Evolutionary conservation across 2,797 vertebrate species (phyloP).

Genomic region (Geotria australis): DNA sequence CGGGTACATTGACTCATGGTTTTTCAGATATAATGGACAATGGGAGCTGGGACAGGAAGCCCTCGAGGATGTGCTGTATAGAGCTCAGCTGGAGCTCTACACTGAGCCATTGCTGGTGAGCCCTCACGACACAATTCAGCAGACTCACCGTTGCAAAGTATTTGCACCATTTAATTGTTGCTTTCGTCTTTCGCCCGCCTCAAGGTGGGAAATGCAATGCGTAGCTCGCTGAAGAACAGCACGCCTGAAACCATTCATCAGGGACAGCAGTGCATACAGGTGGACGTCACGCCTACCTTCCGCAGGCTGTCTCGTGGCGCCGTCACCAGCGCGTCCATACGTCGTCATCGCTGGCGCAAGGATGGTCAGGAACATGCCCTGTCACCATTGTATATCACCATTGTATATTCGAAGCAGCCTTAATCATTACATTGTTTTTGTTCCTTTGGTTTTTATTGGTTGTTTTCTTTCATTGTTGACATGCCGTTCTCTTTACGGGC

Average conservation of each 20-base stretch:
- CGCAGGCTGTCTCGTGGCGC: background rate
- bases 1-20: background rate
- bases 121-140: conserved; percentile 2
- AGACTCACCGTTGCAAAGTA: too few species aligned
- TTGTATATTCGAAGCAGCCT: too few species aligned
- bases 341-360: background rate
- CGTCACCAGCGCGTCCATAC: background rate
- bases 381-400: too few species aligned
- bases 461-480: too few species aligned
- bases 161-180: too few species aligned
- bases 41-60: conserved; percentile 67
- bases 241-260: background rate
- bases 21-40: conserved; percentile 73
- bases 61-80: conserved; percentile 70
- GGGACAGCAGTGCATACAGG: background rate
- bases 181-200: background rate
- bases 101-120: conserved; percentile 88
- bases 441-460: too few species aligned
- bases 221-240: background rate
- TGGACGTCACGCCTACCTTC: background rate
- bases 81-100: conserved; percentile 71
- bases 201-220: background rate
- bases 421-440: too few species aligned
- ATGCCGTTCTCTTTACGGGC: too few species aligned
- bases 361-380: background rate